Percentiles rank a stretch among this genome's conserved stretches.
These are phyloP conservation scores for Megaceryle alcyon DNA, from an alignment of 2,797 vertebrate genomes.

Conservation along the genomic window DNA sequence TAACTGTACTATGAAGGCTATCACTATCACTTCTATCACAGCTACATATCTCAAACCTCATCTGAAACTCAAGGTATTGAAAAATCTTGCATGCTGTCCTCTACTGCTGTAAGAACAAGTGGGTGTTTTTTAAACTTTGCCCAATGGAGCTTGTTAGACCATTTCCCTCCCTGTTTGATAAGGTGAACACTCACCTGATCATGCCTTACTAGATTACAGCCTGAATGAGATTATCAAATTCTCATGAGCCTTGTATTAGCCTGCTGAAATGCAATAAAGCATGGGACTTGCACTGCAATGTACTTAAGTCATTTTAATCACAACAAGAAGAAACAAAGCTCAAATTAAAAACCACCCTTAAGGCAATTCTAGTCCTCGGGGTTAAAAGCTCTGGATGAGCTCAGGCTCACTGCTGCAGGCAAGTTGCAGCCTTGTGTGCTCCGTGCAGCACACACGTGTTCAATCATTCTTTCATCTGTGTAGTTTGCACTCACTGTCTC, in stretches of 20 bases:
- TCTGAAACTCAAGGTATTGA: neutral
- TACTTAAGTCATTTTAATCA: neutral
- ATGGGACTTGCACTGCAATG: neutral
- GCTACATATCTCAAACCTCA: neutral
- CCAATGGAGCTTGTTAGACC: neutral
- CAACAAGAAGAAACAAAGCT: neutral
- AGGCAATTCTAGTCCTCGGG: neutral
- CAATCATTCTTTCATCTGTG: neutral
- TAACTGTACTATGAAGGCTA: neutral
- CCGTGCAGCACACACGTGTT: accelerated
- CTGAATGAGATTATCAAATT: neutral
- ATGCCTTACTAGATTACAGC: neutral
- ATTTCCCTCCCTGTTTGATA: neutral
- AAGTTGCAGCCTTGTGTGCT: neutral
- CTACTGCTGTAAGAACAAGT: neutral
- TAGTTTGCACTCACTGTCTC: neutral
- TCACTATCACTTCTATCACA: neutral
- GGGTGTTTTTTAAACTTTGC: neutral
- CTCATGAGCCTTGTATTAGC: neutral
- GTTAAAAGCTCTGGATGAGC: neutral
- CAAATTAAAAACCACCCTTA: neutral
- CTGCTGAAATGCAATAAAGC: neutral
- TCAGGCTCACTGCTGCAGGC: neutral
- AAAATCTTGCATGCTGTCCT: neutral
- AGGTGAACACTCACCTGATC: neutral